These are phyloP conservation scores for Aphis craccivora DNA, from an alignment of 1,140 invertebrate genomes.

Conservation along the genomic window DNA sequence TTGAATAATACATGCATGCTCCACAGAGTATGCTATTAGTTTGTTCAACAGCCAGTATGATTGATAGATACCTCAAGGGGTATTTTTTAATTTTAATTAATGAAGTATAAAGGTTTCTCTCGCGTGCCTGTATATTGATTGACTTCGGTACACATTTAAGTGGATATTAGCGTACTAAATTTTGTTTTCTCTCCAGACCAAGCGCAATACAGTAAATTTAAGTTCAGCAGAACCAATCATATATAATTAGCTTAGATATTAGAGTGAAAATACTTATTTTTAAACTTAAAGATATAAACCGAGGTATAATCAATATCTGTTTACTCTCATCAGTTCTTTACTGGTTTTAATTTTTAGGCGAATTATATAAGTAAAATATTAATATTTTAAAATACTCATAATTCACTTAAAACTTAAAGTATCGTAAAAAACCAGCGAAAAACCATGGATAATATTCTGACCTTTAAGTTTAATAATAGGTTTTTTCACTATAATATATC, in stretches of 20 bases:
- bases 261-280: neutral
- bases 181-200: neutral
- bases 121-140: neutral
- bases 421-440: too few relatives aligned
- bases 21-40: neutral
- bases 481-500: too few relatives aligned
- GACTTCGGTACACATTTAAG: neutral
- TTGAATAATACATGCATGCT: slow-evolving; percentile 1
- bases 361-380: neutral
- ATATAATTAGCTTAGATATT: neutral
- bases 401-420: too few relatives aligned
- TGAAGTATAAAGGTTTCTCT: neutral
- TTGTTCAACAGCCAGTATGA: neutral
- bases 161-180: neutral
- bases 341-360: neutral
- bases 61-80: neutral
- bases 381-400: too few relatives aligned
- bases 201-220: neutral
- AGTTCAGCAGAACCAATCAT: neutral
- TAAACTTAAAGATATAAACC: neutral
- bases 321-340: too few relatives aligned
- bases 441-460: too few relatives aligned
- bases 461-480: too few relatives aligned
- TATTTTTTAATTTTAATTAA: neutral
- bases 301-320: too few relatives aligned